phyloP scores from a whole-genome alignment of 2,888 invertebrate genomes.

The Hemaris fuciformis region DNA sequence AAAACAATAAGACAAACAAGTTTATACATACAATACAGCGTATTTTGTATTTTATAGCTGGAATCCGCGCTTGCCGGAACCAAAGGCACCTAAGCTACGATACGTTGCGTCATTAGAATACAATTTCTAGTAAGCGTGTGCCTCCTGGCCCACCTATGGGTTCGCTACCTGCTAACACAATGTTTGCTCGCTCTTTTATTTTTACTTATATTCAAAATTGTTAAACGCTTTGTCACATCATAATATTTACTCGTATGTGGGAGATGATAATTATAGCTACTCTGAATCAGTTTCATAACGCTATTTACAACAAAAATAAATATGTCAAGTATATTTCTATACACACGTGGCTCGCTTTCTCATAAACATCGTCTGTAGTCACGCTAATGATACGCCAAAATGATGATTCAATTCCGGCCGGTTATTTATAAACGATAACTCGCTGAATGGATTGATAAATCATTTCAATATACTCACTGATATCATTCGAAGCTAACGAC shows the following conservation, averaged over 20 bases:
- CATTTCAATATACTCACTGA: background rate
- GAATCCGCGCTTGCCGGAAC: background rate
- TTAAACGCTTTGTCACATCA: background rate
- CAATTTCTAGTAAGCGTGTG: background rate
- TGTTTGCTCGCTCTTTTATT: background rate
- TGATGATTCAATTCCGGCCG: constrained; percentile 49
- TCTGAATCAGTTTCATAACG: background rate
- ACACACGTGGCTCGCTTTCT: constrained; percentile 29
- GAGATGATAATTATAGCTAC: background rate
- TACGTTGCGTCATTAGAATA: constrained; percentile 9
- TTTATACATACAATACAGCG: background rate
- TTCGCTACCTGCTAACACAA: constrained; percentile 20
- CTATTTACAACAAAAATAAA: background rate
- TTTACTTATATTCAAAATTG: background rate
- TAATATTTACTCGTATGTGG: background rate
- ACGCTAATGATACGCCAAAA: constrained; percentile 50
- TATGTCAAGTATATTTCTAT: constrained; percentile 22
- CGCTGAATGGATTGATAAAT: constrained; percentile 12
- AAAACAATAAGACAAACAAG: background rate
- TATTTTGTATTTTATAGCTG: background rate
- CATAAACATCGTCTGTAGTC: constrained; percentile 35
- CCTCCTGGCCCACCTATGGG: constrained; percentile 14
- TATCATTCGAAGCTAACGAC: constrained; percentile 5
- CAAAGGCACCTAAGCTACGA: constrained; percentile 6
- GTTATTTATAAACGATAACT: constrained; percentile 16